Evolutionary conservation across 2,888 invertebrate genomes (phyloP).

Genomic region (Megalurothrips usitatus): DNA sequence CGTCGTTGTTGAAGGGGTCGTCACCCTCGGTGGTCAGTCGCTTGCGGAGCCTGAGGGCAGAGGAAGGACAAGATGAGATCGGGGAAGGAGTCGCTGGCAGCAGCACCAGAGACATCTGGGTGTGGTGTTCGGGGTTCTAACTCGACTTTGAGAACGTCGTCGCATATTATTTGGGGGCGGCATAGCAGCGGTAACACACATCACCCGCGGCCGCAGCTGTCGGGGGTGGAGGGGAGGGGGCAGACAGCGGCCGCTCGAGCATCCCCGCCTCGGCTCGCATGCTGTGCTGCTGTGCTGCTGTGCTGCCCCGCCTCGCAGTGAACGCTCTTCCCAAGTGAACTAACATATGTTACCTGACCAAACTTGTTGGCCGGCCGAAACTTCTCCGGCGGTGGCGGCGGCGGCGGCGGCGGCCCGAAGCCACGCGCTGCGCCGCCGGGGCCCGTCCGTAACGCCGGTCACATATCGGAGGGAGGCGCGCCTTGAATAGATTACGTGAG

Average conservation of each 20-base stretch:
- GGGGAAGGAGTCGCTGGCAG: no score
- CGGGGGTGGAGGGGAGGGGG: no score
- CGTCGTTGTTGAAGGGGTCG: slow-evolving; percentile 21
- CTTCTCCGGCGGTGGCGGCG: not conserved
- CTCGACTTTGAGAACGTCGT: not conserved
- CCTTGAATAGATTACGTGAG: no score
- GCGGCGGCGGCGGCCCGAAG: not conserved
- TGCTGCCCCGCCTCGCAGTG: not conserved
- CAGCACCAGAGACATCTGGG: no score
- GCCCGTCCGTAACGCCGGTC: not conserved
- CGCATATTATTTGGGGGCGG: not conserved
- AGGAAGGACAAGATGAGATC: not conserved
- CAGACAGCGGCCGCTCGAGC: not conserved
- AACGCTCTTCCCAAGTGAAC: slow-evolving; percentile 4
- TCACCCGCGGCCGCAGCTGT: no score
- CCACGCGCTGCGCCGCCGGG: not conserved
- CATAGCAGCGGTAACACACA: not conserved
- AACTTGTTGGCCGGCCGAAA: slow-evolving; percentile 9
- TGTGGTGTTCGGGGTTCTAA: not conserved
- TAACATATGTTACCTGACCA: slow-evolving; percentile 26
- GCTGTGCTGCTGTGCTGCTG: no score
- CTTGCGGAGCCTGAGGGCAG: not conserved
- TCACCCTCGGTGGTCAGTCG: slow-evolving; percentile 18
- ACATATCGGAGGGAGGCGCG: not conserved
- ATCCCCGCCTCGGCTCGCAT: not conserved